Evolutionary conservation across 2,113 vertebrate genomes (phyloP).

Genomic region (Rhizomys pruinosus): DNA sequence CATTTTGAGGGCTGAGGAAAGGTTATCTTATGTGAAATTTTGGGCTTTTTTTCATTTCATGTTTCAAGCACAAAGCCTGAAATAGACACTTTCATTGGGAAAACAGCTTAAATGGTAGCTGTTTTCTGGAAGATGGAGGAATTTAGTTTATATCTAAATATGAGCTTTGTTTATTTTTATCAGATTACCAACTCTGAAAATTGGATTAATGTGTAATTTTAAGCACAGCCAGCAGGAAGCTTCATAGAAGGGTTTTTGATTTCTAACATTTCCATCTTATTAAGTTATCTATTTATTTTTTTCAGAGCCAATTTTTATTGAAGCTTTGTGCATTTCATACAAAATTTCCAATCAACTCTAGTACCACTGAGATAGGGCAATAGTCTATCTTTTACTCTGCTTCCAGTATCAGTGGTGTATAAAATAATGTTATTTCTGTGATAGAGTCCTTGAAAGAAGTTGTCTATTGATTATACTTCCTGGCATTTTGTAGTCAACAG

Average conservation of each 20-base stretch:
- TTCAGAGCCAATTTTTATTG: no score
- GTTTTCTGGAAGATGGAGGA: conserved; percentile 70
- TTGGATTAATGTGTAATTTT: conserved; percentile 79
- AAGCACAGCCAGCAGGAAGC: conserved; percentile 53
- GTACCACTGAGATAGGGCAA: conserved; percentile 20
- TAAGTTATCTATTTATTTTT: conserved; percentile 72
- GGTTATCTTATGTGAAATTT: conserved; percentile 71
- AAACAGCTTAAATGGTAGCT: conserved; percentile 55
- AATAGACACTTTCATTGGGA: conserved; percentile 64
- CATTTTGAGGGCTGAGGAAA: conserved; percentile 64
- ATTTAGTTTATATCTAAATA: conserved; percentile 74
- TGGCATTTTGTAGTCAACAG: background rate
- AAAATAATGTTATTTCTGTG: conserved; percentile 54
- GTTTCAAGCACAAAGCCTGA: conserved; percentile 66
- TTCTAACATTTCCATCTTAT: conserved; percentile 65
- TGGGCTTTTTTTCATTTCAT: conserved; percentile 72
- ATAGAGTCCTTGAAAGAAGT: conserved; percentile 22
- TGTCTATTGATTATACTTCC: background rate
- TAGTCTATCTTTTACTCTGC: conserved; percentile 33
- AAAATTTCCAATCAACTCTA: no score
- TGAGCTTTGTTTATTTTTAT: conserved; percentile 79
- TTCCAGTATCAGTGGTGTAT: background rate
- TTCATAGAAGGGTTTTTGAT: conserved; percentile 70
- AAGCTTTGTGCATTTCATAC: no score
- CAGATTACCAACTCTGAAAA: conserved; percentile 76